Conservation (phyloP, 2,113 vertebrate genomes). For the Beaufortia kweichowensis region DNA sequence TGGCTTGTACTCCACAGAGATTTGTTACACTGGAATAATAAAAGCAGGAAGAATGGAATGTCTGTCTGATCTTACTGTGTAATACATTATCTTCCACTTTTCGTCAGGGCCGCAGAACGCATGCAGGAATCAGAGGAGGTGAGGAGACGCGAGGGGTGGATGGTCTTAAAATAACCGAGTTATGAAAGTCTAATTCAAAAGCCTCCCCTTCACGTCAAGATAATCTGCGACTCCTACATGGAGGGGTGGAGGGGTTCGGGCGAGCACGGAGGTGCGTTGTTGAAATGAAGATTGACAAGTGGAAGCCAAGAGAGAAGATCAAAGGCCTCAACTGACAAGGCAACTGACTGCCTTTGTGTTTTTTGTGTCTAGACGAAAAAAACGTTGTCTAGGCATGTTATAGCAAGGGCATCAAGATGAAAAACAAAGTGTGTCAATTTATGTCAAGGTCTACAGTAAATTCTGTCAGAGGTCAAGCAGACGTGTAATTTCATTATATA, state of each 20-base stretch:
- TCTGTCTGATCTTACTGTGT: slow-evolving; percentile 23
- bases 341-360: slow-evolving; percentile 49
- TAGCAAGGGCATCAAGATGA: slow-evolving; percentile 51
- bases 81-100: slow-evolving; percentile 44
- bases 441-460: slow-evolving; percentile 4
- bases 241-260: background rate
- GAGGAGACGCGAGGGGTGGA: slow-evolving; percentile 23
- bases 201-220: slow-evolving; percentile 29
- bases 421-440: slow-evolving; percentile 39
- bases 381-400: slow-evolving; percentile 48
- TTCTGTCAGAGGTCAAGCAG: background rate
- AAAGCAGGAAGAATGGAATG: slow-evolving; percentile 28
- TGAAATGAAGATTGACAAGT: slow-evolving; percentile 54
- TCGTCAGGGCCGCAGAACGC: slow-evolving; percentile 6
- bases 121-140: slow-evolving; percentile 15
- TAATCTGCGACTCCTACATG: slow-evolving; percentile 46
- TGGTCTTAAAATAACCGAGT: slow-evolving; percentile 48
- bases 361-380: slow-evolving; percentile 55
- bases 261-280: slow-evolving; percentile 43
- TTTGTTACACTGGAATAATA: slow-evolving; percentile 26
- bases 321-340: slow-evolving; percentile 54
- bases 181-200: slow-evolving; percentile 53
- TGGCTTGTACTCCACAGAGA: slow-evolving; percentile 4
- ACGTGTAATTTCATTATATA: background rate
- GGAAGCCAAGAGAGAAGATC: slow-evolving; percentile 53